These are phyloP conservation scores for Lampris megalopsis DNA, from an alignment of 2,113 vertebrate species.

Conservation along the genomic window DNA sequence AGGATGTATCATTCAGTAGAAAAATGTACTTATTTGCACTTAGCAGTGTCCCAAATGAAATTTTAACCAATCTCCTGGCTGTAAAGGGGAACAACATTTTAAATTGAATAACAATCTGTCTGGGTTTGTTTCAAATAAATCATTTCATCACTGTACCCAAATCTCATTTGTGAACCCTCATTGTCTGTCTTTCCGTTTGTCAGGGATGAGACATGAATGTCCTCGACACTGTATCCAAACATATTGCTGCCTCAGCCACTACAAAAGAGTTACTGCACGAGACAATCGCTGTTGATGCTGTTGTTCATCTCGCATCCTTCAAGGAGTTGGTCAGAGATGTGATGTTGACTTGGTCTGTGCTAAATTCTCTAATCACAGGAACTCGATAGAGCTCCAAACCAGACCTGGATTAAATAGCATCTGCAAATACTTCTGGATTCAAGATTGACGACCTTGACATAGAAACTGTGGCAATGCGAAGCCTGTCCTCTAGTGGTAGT, in stretches of 20 bases:
- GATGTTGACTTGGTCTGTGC: background rate
- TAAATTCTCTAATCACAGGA: background rate
- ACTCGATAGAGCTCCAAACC: background rate
- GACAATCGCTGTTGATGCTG: background rate
- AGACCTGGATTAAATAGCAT: background rate
- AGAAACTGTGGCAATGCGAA: background rate
- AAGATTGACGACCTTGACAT: background rate
- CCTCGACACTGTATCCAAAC: too few relatives aligned
- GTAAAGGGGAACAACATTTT: slow-evolving; percentile 40
- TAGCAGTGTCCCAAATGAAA: slow-evolving; percentile 54
- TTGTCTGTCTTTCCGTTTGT: background rate
- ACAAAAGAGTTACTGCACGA: background rate
- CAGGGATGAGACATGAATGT: background rate
- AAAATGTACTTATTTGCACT: slow-evolving; percentile 64
- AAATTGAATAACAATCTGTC: slow-evolving; percentile 17
- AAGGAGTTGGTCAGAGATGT: slow-evolving; percentile 1
- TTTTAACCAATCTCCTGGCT: slow-evolving; percentile 55
- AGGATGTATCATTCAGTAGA: slow-evolving; percentile 55
- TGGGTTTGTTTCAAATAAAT: slow-evolving; percentile 63
- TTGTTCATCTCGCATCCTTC: background rate
- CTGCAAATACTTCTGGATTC: background rate
- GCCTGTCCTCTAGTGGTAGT: slow-evolving; percentile 40
- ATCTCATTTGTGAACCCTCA: background rate
- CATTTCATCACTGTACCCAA: slow-evolving; percentile 28
- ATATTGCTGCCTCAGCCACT: background rate